A percentile compares a stretch with the other conserved stretches of the same genome.
phyloP scores from a whole-genome alignment of 2,797 vertebrate species.

The Podarcis lilfordi region DNA sequence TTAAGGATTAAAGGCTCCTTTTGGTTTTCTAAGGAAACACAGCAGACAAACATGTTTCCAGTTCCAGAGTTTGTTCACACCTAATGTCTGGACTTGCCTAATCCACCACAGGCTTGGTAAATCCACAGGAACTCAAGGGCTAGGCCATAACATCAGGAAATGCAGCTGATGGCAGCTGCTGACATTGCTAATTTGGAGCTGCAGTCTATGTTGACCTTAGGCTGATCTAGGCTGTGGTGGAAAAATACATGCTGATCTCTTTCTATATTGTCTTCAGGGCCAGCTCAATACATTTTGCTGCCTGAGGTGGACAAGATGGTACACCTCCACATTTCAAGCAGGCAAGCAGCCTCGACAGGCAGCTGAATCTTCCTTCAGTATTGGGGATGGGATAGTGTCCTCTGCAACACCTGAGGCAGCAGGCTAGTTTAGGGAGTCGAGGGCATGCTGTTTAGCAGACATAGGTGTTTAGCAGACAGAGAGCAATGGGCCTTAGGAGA shows the following conservation, averaged over 20 bases:
- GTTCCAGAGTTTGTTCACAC: not conserved
- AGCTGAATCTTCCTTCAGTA: too few species aligned
- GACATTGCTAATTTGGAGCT: fast-evolving
- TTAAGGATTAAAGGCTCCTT: fast-evolving
- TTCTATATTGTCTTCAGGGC: too few species aligned
- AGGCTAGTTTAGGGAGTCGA: too few species aligned
- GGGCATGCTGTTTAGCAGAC: too few species aligned
- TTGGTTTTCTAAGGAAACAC: not conserved
- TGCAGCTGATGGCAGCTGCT: not conserved
- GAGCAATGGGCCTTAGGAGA: too few species aligned
- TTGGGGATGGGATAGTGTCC: too few species aligned
- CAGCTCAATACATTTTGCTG: too few species aligned
- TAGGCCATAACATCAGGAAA: not conserved
- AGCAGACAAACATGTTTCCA: not conserved
- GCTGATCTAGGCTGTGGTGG: not conserved
- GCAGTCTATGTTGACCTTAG: fast-evolving
- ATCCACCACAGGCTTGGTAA: not conserved
- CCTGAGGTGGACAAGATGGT: too few species aligned
- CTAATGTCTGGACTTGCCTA: not conserved
- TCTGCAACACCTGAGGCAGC: too few species aligned
- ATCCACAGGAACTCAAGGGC: not conserved
- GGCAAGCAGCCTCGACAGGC: too few species aligned
- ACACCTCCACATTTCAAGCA: too few species aligned
- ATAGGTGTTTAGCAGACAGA: too few species aligned
- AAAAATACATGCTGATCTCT: fast-evolving